Evolutionary conservation across 2,797 vertebrate genomes (phyloP).

Genomic region (Melanotaenia boesemani): DNA sequence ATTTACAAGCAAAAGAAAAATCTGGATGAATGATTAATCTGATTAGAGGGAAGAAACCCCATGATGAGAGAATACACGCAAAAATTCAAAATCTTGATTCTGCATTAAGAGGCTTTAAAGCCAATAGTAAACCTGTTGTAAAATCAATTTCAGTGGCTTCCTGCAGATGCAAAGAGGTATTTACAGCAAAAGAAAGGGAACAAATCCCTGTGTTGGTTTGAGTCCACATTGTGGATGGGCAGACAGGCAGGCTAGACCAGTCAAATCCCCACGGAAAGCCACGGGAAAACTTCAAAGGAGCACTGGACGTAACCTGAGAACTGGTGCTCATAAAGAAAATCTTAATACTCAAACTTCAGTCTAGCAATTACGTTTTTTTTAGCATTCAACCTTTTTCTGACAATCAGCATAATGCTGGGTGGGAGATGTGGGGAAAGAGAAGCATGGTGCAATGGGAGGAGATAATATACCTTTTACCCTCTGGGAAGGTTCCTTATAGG

Average conservation of each 20-base stretch:
- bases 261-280: constrained; percentile 28
- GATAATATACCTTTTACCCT: background rate
- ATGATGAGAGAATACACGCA: constrained; percentile 2
- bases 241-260: background rate
- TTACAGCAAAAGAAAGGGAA: constrained; percentile 39
- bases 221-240: constrained; percentile 33
- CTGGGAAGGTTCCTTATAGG: background rate
- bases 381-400: constrained; percentile 1
- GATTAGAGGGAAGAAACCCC: constrained; percentile 5
- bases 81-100: constrained; percentile 2
- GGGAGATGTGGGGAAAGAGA: background rate
- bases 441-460: too few species aligned
- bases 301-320: background rate
- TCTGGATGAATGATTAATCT: constrained; percentile 8
- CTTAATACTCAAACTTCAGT: constrained; percentile 17
- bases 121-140: constrained; percentile 18
- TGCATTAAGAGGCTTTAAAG: background rate
- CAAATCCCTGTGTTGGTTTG: constrained; percentile 24
- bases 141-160: constrained; percentile 28
- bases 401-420: background rate
- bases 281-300: constrained; percentile 16
- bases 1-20: constrained; percentile 9
- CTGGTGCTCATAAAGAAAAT: constrained; percentile 11
- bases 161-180: constrained; percentile 18
- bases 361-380: constrained; percentile 7